Evolutionary conservation across 2,797 vertebrate species (phyloP), one percentile per base, ranked within the genome.

Genomic region (Rachycentron canadum): DNA sequence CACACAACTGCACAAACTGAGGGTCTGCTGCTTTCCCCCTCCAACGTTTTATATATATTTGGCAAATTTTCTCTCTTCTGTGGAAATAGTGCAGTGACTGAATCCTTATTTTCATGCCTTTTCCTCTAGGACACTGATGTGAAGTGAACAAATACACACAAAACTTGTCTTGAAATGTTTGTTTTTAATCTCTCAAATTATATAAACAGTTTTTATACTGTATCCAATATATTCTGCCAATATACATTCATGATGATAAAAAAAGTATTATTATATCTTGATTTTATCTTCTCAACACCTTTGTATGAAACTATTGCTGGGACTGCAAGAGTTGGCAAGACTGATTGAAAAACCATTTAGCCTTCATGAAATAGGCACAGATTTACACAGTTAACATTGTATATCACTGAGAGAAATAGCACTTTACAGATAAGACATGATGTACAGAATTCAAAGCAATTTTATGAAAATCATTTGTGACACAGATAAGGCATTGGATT

Each of bases 171-270:
- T 77, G 32, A 89, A 89, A 86, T 82, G 45, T 79, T 57, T 16
- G 4, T 64, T 87, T 94, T 91, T 91, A 88, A 81, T 86, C 49
- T 83, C 49, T 86, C 38, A 75, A 83, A 88, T 84, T 78, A 89
- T 85, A 69, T 69, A 79, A 71, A 87, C 49, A 76, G 69, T 74
- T 79, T 41, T 82, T 25, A 78, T 25, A 87, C 49, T 77, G 78
- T 70, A 62, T 75, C 69, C 69, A 61, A 83, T 52, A 76, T 11
- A 80, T 71, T 16, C 57, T 76, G 59, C 74, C 34, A 82, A 82
- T 82, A 86, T 86, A 91, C 83, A 92, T 82, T 89, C 45, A 81
- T 59, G 47, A 90, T 93, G 80, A 86, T 73, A 85, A 89, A 87
- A 81, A 64, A 49, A 70, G 62, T 59, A 81, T 25, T 87, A 56